phyloP scores from a whole-genome alignment of 2,797 vertebrate species.

The Tamandua tetradactyla region DNA sequence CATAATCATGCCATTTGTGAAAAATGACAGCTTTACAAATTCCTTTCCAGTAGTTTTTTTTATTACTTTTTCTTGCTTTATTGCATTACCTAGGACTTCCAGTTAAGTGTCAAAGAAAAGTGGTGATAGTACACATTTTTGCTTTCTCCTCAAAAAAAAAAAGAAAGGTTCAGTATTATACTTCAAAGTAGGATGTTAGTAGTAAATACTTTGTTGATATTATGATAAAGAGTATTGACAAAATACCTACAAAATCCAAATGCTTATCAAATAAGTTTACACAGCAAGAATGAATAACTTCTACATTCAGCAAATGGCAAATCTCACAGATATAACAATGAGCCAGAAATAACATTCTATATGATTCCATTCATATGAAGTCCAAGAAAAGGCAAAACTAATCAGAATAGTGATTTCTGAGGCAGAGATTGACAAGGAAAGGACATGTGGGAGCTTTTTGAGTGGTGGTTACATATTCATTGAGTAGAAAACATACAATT shows the following conservation, averaged over 20 bases:
- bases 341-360: background rate
- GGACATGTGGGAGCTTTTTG: background rate
- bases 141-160: constrained; percentile 25
- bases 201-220: background rate
- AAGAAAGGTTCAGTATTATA: constrained; percentile 20
- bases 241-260: background rate
- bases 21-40: background rate
- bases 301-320: background rate
- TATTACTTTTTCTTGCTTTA: constrained; percentile 23
- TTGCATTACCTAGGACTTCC: background rate
- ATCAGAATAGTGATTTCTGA: background rate
- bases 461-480: background rate
- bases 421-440: background rate
- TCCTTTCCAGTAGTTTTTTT: background rate
- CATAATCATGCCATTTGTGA: background rate
- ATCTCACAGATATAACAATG: background rate
- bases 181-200: background rate
- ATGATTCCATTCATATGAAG: background rate
- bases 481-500: background rate
- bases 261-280: background rate
- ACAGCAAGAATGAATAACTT: background rate
- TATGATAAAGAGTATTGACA: background rate
- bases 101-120: background rate
- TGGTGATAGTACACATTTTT: background rate
- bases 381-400: constrained; percentile 12